Evolutionary conservation across 2,797 vertebrate species (phyloP).

Genomic region (Lutjanus argentimaculatus): DNA sequence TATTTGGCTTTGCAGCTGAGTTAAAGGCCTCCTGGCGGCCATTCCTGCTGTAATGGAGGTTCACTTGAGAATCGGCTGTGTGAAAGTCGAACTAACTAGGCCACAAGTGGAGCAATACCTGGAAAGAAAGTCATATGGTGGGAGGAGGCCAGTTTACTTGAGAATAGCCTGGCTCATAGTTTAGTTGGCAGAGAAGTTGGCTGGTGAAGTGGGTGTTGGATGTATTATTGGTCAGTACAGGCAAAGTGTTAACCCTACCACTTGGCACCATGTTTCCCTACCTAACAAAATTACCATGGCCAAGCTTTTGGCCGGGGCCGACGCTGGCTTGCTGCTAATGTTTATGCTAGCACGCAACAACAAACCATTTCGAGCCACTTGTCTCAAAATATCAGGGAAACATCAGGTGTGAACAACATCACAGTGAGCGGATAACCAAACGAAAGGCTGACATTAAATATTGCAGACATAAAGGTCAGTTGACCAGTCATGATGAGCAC

Average conservation of each 20-base stretch:
- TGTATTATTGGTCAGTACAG: not conserved
- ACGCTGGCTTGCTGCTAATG: not conserved
- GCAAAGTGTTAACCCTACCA: not conserved
- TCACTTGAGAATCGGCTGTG: not conserved
- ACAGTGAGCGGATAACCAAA: not conserved
- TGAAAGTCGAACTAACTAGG: not conserved
- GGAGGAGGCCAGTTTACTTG: not conserved
- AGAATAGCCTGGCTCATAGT: not conserved
- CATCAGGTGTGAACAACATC: not conserved
- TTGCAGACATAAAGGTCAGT: not conserved
- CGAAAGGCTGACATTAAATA: not conserved
- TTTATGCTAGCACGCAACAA: not conserved
- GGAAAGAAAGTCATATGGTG: not conserved
- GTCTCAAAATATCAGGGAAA: not conserved
- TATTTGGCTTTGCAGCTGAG: conserved; percentile 9
- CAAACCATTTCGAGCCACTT: not conserved
- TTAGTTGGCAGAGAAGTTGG: not conserved
- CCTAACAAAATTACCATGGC: not conserved
- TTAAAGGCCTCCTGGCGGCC: conserved; percentile 28
- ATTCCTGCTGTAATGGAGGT: conserved; percentile 2
- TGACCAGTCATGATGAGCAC: not conserved
- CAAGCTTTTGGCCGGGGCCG: not conserved
- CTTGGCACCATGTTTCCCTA: not conserved
- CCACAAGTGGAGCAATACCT: not conserved
- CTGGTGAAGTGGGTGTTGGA: not conserved